Base-by-base conservation (phyloP, 2,888 invertebrate species). In the Monoplex corrugatus region DNA sequence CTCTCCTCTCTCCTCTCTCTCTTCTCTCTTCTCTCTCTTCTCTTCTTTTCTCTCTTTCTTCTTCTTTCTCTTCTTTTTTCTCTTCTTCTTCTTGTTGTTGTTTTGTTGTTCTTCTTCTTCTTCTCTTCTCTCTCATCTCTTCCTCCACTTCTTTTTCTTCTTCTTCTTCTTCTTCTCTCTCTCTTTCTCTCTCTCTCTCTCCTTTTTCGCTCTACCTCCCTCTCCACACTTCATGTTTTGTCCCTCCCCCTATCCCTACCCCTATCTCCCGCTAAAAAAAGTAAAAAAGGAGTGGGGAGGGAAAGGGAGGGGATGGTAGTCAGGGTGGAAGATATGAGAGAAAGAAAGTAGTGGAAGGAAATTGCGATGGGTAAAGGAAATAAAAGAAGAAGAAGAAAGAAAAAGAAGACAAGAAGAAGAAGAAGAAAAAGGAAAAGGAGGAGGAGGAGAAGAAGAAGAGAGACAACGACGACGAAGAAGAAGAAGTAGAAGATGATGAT, bases 61-160 rank as follows among this genome's bases (percentile, higher is more conserved):
- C 86, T 86, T 16, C 68, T 63, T 35, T 63, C 63, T 35, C 86
- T 86, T 16, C 68, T 63, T 35, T 68, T 86, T 35, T 68, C 63
- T 35, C 86, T 86, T 16, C 68, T 63, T 35, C 63, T 86, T 16
- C 68, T 86, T 16, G 38, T 63, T 35, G 63, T 63, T 8, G 38
- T 63, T 35, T 38, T 86, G 6, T 3, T 57, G 8, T 40, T 63
- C 32, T 63, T 28, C 28, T 68, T 63, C 23, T 63, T 35, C 8
- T 68, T 63, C 16, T 63, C 35, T 2, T 68, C 35, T 40, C 63
- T 63, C 32, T 63, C 35, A 0, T 63, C 19, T 35, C 57, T 57
- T n/a, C 8, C 23, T 86, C 32, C 28, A 19, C n/a, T n/a, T n/a
- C n/a, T n/a, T 19, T 83, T 2, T 16, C 40, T 83, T n/a, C 44